A percentile compares a stretch with the other conserved stretches of the same genome.
Evolutionary conservation across 2,113 vertebrate species (phyloP).

Genomic region (Budorcas taxicolor): DNA sequence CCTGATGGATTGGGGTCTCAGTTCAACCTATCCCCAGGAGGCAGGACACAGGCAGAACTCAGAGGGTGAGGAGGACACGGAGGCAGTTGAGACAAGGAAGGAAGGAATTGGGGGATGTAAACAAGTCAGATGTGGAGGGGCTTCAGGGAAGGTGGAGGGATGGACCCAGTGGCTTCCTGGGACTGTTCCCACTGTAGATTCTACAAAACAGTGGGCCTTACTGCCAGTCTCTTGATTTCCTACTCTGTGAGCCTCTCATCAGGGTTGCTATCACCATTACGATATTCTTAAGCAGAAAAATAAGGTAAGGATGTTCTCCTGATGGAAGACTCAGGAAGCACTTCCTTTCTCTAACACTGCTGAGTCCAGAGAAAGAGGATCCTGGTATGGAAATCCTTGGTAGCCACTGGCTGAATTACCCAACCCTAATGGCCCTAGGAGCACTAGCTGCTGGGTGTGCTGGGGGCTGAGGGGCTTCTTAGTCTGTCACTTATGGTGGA

Average conservation of each 20-base stretch:
- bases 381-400: neutral
- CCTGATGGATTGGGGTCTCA: neutral
- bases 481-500: neutral
- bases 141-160: neutral
- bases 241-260: neutral
- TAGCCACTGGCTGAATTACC: neutral
- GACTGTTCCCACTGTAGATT: neutral
- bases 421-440: neutral
- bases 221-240: neutral
- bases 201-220: neutral
- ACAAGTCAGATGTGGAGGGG: neutral
- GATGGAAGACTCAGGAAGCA: neutral
- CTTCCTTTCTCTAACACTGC: neutral
- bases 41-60: neutral
- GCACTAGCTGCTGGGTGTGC: neutral
- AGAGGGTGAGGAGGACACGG: neutral
- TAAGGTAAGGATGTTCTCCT: neutral
- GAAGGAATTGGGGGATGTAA: neutral
- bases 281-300: neutral
- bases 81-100: neutral
- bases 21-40: neutral
- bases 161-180: neutral
- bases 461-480: neutral
- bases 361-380: neutral
- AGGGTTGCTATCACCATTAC: neutral